Conservation (phyloP, 2,888 invertebrate genomes). For the Hyposoter dolosus region DNA sequence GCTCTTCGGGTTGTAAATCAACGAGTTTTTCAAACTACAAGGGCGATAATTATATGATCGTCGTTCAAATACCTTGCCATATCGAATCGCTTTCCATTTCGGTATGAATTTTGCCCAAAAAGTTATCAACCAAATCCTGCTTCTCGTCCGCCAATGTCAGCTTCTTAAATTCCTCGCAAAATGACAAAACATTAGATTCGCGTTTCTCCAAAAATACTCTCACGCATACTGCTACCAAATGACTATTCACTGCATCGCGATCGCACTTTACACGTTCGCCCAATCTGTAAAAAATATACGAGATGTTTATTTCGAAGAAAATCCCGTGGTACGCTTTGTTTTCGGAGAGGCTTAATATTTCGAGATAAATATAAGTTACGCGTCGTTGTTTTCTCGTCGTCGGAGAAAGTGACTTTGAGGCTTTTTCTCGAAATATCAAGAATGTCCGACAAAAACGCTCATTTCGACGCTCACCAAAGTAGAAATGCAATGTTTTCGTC, state of each 20-base stretch:
- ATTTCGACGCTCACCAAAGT: no score
- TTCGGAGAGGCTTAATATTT: no score
- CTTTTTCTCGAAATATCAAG: no score
- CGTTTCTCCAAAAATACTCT: constrained; percentile 93
- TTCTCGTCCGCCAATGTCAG: constrained; percentile 95
- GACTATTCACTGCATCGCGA: constrained; percentile 90
- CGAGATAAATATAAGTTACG: no score
- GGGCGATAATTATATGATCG: no score
- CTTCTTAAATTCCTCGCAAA: constrained; percentile 92
- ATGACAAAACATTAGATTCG: constrained; percentile 90
- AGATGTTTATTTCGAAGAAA: neutral
- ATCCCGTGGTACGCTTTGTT: neutral
- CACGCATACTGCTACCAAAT: constrained; percentile 91
- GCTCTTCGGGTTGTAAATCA: neutral
- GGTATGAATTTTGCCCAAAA: constrained; percentile 89
- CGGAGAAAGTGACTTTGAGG: no score
- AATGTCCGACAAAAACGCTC: no score
- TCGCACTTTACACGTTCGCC: constrained; percentile 89
- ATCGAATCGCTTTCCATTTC: constrained; percentile 90
- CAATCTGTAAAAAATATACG: constrained; percentile 82
- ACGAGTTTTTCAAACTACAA: neutral
- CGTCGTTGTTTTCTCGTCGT: no score
- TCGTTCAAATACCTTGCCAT: constrained; percentile 88
- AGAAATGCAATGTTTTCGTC: neutral
- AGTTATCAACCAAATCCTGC: constrained; percentile 94